Conservation (phyloP, 2,797 vertebrate species). For the Luscinia luscinia region DNA sequence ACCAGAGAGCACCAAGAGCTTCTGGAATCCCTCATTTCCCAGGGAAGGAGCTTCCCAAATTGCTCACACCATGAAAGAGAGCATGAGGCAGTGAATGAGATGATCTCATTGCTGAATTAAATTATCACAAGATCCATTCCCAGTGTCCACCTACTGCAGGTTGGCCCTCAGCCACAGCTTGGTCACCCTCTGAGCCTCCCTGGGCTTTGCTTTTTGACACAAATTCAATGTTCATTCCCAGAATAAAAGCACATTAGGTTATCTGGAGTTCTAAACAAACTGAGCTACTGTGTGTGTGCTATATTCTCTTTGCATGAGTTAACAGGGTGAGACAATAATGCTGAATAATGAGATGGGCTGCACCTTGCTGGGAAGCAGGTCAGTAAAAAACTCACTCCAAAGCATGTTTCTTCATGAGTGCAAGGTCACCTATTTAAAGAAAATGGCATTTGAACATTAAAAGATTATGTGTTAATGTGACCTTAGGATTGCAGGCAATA, state of each 20-base stretch:
- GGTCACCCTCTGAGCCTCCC: not conserved
- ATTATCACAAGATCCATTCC: not conserved
- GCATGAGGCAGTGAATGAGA: not conserved
- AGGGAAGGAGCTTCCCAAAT: not conserved
- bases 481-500: not conserved
- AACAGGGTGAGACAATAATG: not conserved
- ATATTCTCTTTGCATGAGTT: not conserved
- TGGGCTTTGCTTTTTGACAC: not conserved
- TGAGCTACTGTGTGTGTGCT: rapidly evolving
- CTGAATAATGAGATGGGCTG: not conserved
- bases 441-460: not conserved
- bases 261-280: not conserved
- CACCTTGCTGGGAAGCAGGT: not conserved
- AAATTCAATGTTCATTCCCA: not conserved
- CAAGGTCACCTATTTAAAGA: not conserved
- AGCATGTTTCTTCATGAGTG: not conserved
- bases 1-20: not conserved
- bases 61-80: not conserved
- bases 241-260: not conserved
- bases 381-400: not conserved
- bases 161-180: not conserved
- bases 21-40: not conserved
- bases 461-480: not conserved
- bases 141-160: not conserved
- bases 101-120: not conserved